Conservation (phyloP, 2,797 vertebrate genomes). For the Molossus molossus region DNA sequence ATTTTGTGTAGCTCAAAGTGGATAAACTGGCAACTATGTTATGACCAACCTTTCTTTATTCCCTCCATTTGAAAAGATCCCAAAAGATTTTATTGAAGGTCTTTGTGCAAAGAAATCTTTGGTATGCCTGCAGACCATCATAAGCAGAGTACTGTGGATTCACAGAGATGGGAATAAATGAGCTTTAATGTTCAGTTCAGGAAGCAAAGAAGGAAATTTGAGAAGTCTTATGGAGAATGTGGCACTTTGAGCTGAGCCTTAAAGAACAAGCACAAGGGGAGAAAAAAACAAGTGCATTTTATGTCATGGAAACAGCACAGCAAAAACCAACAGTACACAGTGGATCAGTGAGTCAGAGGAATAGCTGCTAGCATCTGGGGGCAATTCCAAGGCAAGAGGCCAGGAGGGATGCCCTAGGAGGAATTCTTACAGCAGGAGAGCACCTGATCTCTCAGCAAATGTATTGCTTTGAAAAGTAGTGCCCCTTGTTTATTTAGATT, state of each 20-base stretch:
- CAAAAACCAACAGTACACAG: background rate
- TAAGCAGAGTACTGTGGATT: background rate
- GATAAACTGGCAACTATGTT: background rate
- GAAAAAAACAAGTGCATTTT: background rate
- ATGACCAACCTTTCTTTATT: background rate
- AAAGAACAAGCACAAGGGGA: background rate
- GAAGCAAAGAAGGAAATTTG: background rate
- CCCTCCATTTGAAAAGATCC: background rate
- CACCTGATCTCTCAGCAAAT: background rate
- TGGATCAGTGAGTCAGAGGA: background rate
- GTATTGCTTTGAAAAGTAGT: background rate
- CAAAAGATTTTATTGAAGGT: background rate
- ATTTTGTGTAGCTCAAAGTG: slow-evolving; percentile 22
- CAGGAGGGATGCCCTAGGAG: background rate
- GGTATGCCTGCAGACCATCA: background rate
- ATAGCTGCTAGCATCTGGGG: background rate
- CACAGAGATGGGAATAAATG: background rate
- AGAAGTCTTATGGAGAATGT: background rate
- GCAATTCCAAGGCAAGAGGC: background rate
- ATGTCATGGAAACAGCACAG: background rate
- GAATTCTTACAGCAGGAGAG: background rate
- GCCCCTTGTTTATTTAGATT: slow-evolving; percentile 14
- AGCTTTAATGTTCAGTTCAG: background rate
- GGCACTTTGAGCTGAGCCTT: background rate
- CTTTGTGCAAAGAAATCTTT: slow-evolving; percentile 1